Base-by-base conservation (phyloP, 2,113 vertebrate species). In the Leucopternis melanops region DNA sequence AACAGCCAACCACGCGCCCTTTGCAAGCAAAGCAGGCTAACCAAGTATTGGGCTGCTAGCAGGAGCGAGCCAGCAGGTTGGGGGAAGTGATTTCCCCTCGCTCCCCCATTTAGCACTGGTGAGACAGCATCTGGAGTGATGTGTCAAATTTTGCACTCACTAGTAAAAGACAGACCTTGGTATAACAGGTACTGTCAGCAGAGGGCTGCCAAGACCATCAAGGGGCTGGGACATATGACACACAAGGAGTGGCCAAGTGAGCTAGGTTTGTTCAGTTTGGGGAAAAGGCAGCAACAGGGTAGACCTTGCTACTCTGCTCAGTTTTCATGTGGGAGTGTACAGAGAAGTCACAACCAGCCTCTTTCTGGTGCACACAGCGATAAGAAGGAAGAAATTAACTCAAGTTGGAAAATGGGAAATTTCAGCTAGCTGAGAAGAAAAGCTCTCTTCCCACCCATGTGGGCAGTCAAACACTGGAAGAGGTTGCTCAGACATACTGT, bases 41-140 rank as follows among this genome's bases (percentile, higher is more conserved):
- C 6, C 34, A 72, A n/a, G 6, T 17, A 57, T 8, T 0, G 0
- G 15, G 19, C 65, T n/a, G 26, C 1, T 32, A 40, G 62, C 47
- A 80, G 55, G 25, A 70, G 21, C 1, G 1, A 34, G 47, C 21
- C 20, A 75, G 31, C 26, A 80, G 12, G 44, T 1, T 44, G 27
- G 25, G 36, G 12, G 3, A 89, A 58, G 16, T 4, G 5, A 79
- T 34, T 61, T 52, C 11, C 26, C 12, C 26, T 57, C 34, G 21
- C 11, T 71, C 15, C 11, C 14, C 6, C 14, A 54, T 49, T 72
- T 55, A 61, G 34, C 29, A n/a, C 57, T 42, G 31, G 8, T 55
- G 47, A 78, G 25, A 57, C 21, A 63, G 29, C n/a, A 78, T 25
- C 32, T 81, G 59, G 40, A 82, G 16, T 16, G 19, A n/a, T 31